phyloP scores from a whole-genome alignment of 2,113 vertebrate genomes.

The Bufo bufo region DNA sequence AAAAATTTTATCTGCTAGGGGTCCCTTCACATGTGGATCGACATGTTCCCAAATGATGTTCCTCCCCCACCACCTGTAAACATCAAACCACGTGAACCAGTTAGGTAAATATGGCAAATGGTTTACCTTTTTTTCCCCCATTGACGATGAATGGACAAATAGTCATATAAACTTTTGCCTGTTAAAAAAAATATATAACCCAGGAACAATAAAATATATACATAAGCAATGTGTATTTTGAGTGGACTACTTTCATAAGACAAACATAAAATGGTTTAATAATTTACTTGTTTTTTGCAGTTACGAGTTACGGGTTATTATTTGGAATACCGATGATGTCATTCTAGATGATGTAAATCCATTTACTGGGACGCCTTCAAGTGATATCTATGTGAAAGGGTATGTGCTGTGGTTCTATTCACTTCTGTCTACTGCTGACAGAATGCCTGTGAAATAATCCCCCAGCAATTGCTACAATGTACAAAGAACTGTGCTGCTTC shows the following conservation, averaged over 20 bases:
- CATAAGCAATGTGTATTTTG: neutral
- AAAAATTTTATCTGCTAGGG: conserved; percentile 71
- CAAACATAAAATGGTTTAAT: neutral
- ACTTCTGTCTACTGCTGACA: neutral
- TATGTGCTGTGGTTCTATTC: conserved; percentile 59
- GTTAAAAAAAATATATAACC: no score
- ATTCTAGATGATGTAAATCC: conserved; percentile 91
- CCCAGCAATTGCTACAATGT: no score
- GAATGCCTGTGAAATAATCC: no score
- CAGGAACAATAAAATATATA: no score
- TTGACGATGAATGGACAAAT: no score
- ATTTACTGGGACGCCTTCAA: conserved; percentile 86
- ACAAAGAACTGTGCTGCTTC: no score
- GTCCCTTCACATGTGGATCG: conserved; percentile 92
- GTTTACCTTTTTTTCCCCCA: neutral
- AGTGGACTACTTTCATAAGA: neutral
- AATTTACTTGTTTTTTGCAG: conserved; percentile 63
- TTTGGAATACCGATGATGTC: conserved; percentile 93
- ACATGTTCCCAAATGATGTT: conserved; percentile 89
- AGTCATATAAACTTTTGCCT: no score
- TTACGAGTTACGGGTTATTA: conserved; percentile 89
- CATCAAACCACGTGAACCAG: conserved; percentile 87
- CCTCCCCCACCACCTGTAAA: conserved; percentile 85
- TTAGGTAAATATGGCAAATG: conserved; percentile 72
- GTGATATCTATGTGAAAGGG: conserved; percentile 95